A percentile compares a stretch with the other conserved stretches of the same genome.
phyloP scores from a whole-genome alignment of 2,888 invertebrate species.

The Campoletis raptor region DNA sequence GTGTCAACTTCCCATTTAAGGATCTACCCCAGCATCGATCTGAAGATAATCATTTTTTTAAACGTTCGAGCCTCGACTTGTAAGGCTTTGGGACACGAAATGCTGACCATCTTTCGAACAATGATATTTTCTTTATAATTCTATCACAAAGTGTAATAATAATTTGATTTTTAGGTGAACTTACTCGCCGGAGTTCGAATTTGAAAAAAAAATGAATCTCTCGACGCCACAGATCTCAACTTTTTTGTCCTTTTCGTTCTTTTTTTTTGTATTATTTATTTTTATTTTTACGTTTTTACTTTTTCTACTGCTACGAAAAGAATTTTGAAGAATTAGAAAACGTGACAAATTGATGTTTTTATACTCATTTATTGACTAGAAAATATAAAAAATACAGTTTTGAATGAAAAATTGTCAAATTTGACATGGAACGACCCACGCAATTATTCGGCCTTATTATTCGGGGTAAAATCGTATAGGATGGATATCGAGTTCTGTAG shows the following conservation, averaged over 20 bases:
- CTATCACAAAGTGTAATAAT: not conserved
- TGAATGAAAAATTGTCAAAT: not conserved
- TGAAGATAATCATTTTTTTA: not conserved
- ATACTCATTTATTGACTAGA: not conserved
- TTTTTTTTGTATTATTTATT: not conserved
- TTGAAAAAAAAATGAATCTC: not conserved
- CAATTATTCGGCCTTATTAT: not conserved
- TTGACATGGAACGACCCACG: not conserved
- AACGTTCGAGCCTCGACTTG: not conserved
- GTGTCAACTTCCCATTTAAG: not conserved
- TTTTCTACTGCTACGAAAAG: too few species aligned
- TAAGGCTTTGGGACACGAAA: not conserved
- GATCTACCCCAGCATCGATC: not conserved
- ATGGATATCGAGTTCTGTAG: constrained; percentile 27
- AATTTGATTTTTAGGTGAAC: not conserved
- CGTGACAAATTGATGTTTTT: not conserved
- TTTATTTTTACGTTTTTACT: not conserved
- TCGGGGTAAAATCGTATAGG: constrained; percentile 46
- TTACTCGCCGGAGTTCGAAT: not conserved
- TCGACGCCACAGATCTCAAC: not conserved
- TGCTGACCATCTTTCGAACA: not conserved
- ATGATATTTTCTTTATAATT: not conserved
- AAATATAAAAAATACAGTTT: too few species aligned
- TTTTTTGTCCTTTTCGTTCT: not conserved
- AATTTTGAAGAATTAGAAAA: not conserved